phyloP scores from a whole-genome alignment of 23 tunicate genomes.

The Styela clava region DNA sequence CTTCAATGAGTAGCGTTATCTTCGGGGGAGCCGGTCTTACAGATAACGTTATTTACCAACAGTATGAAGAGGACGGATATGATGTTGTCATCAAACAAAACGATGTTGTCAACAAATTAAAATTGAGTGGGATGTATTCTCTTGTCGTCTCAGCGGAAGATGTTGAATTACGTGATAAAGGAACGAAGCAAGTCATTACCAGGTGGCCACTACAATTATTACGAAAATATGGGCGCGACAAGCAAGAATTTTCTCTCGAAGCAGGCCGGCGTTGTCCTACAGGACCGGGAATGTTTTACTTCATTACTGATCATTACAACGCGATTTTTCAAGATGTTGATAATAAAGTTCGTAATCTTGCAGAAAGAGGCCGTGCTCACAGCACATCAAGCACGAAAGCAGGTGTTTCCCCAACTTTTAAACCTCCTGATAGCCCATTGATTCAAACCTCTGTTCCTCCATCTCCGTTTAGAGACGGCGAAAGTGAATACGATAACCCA shows the following conservation, averaged over 20 bases:
- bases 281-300: constrained; percentile 73
- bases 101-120: constrained; percentile 42
- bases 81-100: constrained; percentile 64
- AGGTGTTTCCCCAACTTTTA: constrained; percentile 10
- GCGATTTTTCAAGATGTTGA: constrained; percentile 81
- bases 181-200: constrained; percentile 14
- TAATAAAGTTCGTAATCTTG: constrained; percentile 52
- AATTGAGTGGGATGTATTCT: constrained; percentile 39
- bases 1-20: constrained; percentile 15
- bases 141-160: constrained; percentile 48
- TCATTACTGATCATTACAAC: constrained; percentile 74
- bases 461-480: background rate
- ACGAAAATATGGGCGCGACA: constrained; percentile 83
- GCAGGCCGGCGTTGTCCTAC: constrained; percentile 77
- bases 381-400: constrained; percentile 42
- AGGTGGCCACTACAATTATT: constrained; percentile 66
- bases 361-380: constrained; percentile 38
- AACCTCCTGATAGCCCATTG: constrained; percentile 14
- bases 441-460: constrained; percentile 3
- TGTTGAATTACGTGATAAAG: constrained; percentile 41
- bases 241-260: constrained; percentile 84
- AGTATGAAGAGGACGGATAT: constrained; percentile 36
- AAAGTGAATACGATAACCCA: constrained; percentile 27
- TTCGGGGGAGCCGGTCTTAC: constrained; percentile 15
- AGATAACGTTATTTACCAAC: constrained; percentile 24